A percentile compares a stretch with the other conserved stretches of the same genome.
These are phyloP conservation scores for Melanotaenia boesemani DNA, from an alignment of 2,797 vertebrate genomes.

Conservation along the genomic window DNA sequence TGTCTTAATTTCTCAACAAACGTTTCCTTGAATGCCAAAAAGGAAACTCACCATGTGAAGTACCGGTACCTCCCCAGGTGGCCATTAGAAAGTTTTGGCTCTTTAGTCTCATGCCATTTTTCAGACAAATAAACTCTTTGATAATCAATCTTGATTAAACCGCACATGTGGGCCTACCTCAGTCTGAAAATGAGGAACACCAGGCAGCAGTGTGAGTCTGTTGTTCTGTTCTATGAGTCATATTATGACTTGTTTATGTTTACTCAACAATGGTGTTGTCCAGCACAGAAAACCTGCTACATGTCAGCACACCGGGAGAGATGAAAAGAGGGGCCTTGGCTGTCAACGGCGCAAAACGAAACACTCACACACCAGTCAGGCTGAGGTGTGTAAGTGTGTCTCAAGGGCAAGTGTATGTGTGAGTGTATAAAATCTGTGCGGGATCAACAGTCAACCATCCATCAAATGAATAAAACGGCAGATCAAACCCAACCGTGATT, in stretches of 20 bases:
- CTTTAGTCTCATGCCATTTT: conserved; percentile 31
- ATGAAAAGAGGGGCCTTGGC: conserved; percentile 66
- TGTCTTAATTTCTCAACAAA: conserved; percentile 6
- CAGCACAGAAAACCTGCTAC: conserved; percentile 25
- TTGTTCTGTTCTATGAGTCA: conserved; percentile 58
- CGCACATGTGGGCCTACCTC: conserved; percentile 61
- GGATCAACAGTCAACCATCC: conserved; percentile 65
- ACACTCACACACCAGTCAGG: conserved; percentile 48
- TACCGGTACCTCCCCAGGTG: conserved; percentile 21
- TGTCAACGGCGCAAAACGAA: conserved; percentile 46
- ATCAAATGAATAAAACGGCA: conserved; percentile 73
- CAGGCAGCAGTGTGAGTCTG: conserved; percentile 38
- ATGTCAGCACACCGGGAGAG: conserved; percentile 58
- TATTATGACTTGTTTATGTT: conserved; percentile 65
- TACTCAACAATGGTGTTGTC: conserved; percentile 59
- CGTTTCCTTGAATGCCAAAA: conserved; percentile 12
- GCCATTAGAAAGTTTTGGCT: conserved; percentile 31
- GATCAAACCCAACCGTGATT: conserved; percentile 73
- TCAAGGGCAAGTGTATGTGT: conserved; percentile 5
- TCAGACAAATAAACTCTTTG: conserved; percentile 49
- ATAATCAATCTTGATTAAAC: conserved; percentile 58
- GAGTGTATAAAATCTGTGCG: conserved; percentile 57
- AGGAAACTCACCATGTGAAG: conserved; percentile 14
- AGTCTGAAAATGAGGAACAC: conserved; percentile 59
- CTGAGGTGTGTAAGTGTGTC: conserved; percentile 18